Base-by-base conservation (phyloP, 2,888 invertebrate species). In the Aphodius sticticus region DNA sequence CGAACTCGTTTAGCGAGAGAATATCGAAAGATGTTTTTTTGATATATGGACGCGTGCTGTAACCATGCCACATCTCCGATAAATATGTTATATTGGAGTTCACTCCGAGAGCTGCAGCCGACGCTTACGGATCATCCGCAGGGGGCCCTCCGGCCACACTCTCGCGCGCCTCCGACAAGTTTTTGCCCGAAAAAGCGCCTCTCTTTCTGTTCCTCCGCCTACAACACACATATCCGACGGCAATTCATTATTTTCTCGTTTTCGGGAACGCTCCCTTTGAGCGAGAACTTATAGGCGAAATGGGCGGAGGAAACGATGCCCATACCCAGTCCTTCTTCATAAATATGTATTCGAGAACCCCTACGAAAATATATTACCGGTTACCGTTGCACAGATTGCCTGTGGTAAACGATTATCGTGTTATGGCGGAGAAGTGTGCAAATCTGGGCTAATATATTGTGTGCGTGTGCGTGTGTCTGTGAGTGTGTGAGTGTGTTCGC, bases 1-100 rank as follows among this genome's bases (percentile, higher is more conserved):
- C 53, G 53, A 53, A 53, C 53, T 53, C 53, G 53, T 53, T 53
- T 53, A 53, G 53, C 53, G 53, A 53, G 53, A 53, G 53, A 53
- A 53, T 53, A 53, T 53, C 53, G 53, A 53, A 53, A 53, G 53
- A 53, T 53, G 53, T 53, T 53, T 53, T 53, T 53, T 53, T 53
- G 53, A 53, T 53, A 53, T 53, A 53, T 53, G 53, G 53, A 5
- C 53, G 53, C 12, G 7, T 12, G 53, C 53, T 12, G 9, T 53
- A 7, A 7, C 53, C 53, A 12, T 53, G 9, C 9, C 53, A 53
- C 53, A 12, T 53, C 53, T 53, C 9, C 53, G 12, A 53, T 53
- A 53, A 53, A 53, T 53, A 53, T 53, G 53, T 53, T 53, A 53
- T 53, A 53, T 53, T 53, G 53, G 53, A 53, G 53, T 53, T 53